Evolutionary conservation across 2,113 vertebrate species (phyloP).

Genomic region (Uria aalge): DNA sequence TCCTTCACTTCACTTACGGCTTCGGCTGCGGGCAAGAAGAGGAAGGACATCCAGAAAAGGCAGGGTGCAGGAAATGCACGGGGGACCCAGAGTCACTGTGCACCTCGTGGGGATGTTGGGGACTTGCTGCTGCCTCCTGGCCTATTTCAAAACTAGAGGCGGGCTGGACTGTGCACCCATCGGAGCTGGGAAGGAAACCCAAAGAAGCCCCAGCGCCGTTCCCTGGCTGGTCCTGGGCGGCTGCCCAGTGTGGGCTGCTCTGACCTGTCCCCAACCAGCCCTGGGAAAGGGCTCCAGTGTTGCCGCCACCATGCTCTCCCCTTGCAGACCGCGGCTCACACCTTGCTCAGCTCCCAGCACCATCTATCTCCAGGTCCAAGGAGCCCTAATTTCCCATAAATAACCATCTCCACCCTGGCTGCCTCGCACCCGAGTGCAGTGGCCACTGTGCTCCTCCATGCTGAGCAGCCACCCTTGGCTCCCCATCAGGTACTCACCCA

Average conservation of each 20-base stretch:
- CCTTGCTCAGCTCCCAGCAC: neutral
- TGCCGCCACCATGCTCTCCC: neutral
- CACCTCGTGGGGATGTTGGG: neutral
- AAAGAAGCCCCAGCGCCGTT: neutral
- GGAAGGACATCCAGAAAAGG: neutral
- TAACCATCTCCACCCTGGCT: neutral
- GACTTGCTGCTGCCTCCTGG: neutral
- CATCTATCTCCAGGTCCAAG: neutral
- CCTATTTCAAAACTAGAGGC: neutral
- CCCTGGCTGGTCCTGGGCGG: neutral
- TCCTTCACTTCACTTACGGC: constrained; percentile 82
- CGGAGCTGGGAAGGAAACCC: neutral
- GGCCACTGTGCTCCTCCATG: neutral
- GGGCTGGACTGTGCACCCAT: neutral
- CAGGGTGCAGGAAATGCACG: rapidly evolving
- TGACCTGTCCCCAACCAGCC: neutral
- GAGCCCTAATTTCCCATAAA: neutral
- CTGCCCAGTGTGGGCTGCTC: neutral
- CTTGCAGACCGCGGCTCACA: rapidly evolving
- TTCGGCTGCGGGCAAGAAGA: constrained; percentile 74
- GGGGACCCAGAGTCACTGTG: neutral
- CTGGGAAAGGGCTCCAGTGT: neutral
- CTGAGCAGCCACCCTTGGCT: neutral
- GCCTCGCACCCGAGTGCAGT: rapidly evolving
- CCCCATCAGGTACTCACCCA: constrained; percentile 79